These are phyloP conservation scores for Pristionchus pacificus DNA, from an alignment of 1,140 invertebrate genomes.

Conservation along the genomic window DNA sequence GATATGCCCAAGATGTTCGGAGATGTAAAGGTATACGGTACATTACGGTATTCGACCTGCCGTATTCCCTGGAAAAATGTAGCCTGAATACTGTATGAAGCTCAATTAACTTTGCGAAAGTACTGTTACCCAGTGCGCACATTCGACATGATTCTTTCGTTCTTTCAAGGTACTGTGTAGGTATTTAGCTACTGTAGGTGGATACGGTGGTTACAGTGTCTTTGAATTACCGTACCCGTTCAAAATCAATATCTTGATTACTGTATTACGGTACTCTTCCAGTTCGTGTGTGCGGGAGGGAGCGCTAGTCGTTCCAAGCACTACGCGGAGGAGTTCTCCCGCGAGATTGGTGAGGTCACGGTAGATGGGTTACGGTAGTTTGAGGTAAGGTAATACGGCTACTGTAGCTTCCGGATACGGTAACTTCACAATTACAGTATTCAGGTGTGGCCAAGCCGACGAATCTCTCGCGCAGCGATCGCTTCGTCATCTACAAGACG, in stretches of 20 bases:
- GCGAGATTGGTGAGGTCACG: neutral
- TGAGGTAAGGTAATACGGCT: no score
- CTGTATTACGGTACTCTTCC: slow-evolving; percentile 34
- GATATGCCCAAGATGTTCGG: slow-evolving; percentile 92
- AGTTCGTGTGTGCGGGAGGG: slow-evolving; percentile 97
- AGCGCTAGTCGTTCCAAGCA: slow-evolving; percentile 87
- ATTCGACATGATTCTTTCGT: neutral
- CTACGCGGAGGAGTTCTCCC: slow-evolving; percentile 82
- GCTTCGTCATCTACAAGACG: slow-evolving; percentile 95
- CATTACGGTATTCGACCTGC: neutral
- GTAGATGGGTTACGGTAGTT: no score
- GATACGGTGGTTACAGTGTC: neutral
- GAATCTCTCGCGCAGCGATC: slow-evolving; percentile 85
- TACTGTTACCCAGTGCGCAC: neutral
- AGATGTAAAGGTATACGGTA: slow-evolving; percentile 77
- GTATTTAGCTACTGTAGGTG: neutral
- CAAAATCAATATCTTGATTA: neutral
- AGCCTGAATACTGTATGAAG: neutral
- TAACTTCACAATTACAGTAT: no score
- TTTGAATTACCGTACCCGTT: neutral
- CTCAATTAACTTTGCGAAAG: neutral
- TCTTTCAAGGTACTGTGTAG: neutral
- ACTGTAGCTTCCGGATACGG: no score
- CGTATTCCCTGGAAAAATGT: slow-evolving; percentile 5
- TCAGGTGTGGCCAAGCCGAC: slow-evolving; percentile 81